Conservation (phyloP, 2,888 invertebrate species). For the Blastobasis adustella region DNA sequence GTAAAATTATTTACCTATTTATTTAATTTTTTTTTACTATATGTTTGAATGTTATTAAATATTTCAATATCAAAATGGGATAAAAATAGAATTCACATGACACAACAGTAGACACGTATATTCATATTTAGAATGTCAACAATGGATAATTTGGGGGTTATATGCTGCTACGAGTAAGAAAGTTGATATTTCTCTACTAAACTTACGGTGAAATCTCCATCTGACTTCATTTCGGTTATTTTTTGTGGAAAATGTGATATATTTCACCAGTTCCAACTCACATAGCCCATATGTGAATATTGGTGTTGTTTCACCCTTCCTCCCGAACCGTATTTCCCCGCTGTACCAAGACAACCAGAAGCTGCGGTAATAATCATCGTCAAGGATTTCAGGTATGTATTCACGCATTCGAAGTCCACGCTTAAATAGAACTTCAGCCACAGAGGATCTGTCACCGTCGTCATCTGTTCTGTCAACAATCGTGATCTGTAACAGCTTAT, state of each 20-base stretch:
- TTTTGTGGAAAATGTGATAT: conserved; percentile 19
- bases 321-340: conserved; percentile 46
- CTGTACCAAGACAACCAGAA: conserved; percentile 70
- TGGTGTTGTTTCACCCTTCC: conserved; percentile 41
- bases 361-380: conserved; percentile 46
- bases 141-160: too few species aligned
- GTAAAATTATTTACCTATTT: too few species aligned
- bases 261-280: conserved; percentile 21
- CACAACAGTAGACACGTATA: too few species aligned
- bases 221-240: conserved; percentile 14
- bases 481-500: conserved; percentile 26
- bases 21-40: too few species aligned
- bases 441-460: conserved; percentile 17
- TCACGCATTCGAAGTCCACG: conserved; percentile 16
- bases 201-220: conserved; percentile 14
- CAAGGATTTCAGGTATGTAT: conserved; percentile 58
- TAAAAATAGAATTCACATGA: too few species aligned
- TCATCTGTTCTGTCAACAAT: conserved; percentile 23
- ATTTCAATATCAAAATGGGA: too few species aligned
- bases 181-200: background rate
- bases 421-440: conserved; percentile 18
- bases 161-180: too few species aligned
- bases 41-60: too few species aligned
- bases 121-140: too few species aligned
- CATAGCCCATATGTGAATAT: conserved; percentile 13